phyloP scores from a whole-genome alignment of 2,888 invertebrate species.

The Miltochrista miniata region DNA sequence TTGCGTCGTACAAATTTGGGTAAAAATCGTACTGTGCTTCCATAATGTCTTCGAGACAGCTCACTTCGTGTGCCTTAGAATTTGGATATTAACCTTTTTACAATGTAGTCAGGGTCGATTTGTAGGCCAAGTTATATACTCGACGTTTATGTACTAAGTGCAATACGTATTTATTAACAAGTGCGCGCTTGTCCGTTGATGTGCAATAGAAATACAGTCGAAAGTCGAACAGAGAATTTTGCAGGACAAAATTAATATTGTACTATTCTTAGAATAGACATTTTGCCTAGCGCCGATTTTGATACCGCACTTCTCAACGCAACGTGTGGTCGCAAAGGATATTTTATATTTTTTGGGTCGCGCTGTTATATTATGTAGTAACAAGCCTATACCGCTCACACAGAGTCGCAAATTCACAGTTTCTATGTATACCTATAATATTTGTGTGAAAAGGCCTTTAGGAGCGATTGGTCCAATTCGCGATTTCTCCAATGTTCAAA shows the following conservation, averaged over 20 bases:
- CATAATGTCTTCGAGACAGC: conserved; percentile 53
- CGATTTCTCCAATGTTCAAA: too few species aligned
- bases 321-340: too few species aligned
- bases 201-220: conserved; percentile 1
- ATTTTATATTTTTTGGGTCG: too few species aligned
- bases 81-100: conserved; percentile 47
- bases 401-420: too few species aligned
- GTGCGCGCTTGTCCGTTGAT: conserved; percentile 16
- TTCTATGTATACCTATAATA: not conserved
- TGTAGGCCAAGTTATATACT: conserved; percentile 38
- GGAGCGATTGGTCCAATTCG: too few species aligned
- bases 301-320: too few species aligned
- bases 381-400: too few species aligned
- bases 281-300: too few species aligned
- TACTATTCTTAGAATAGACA: too few species aligned
- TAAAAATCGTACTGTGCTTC: conserved; percentile 50
- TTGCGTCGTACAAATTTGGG: conserved; percentile 36
- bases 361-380: too few species aligned
- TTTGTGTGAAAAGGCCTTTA: not conserved
- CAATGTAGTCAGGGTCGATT: conserved; percentile 22
- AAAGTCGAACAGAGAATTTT: too few species aligned
- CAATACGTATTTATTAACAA: conserved; percentile 74
- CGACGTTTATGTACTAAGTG: conserved; percentile 56
- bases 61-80: conserved; percentile 69
- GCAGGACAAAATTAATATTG: too few species aligned